Evolutionary conservation across 2,888 invertebrate species (phyloP), one percentile per base, ranked within the genome.

Genomic region (Adelognathus sp.): DNA sequence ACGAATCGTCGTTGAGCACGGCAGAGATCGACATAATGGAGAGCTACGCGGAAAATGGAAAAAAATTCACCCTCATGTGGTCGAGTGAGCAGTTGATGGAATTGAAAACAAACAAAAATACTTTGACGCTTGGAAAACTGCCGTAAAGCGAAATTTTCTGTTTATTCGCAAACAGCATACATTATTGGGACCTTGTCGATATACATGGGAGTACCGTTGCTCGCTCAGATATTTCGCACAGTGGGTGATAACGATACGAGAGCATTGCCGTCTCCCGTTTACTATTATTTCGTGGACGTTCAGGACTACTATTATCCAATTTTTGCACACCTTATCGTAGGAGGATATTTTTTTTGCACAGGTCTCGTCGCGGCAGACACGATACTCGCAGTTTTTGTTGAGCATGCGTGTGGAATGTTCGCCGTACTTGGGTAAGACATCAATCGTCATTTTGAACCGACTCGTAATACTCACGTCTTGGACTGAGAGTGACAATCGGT

Each of bases 321-420:
- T 60, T 39, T 41, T 6, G 41, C 3, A 1, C 64, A 70, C 11
- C 11, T 11, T 4, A 16, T 31, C 5, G 11, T 44, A 1, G 21
- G 50, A 0, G 4, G 14, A 6, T 14, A 7, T 0, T 18, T 71
- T 5, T 31, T 71, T 7, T 1, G 4, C 18, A 31, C 33, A 1
- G 14, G 46, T 27, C 6, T 76, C 54, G 7, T 31, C 33, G 50
- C 41, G 1, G 18, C 44, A 0, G 76, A 76, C 9, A 31, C 64
- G 44, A 27, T 66, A 3, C 60, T 44, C 18, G 58, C 54, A 11
- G 36, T 27, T 27, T 36, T 66, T 24, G 46, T 73, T 7, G 56
- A 77, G 14, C 73, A 77, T 16, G 72, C 58, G 14, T 77, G 77
- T 44, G 77, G 73, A 61, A 54, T 77, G 61, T 73, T 77, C 29